These are phyloP conservation scores for Yponomeuta sedellus DNA, from an alignment of 2,888 invertebrate species.

Conservation along the genomic window DNA sequence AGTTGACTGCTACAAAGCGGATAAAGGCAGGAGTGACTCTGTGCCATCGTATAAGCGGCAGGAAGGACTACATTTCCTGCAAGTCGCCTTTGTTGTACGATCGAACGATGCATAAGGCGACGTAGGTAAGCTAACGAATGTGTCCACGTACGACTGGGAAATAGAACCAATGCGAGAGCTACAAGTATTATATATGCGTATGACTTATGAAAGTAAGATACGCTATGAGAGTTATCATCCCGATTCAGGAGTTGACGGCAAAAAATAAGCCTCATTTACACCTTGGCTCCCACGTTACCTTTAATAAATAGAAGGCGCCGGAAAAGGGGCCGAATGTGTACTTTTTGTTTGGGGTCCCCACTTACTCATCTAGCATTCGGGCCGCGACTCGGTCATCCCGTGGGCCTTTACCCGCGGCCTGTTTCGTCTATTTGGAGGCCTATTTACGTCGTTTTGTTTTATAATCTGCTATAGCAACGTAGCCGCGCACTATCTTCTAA, in stretches of 20 bases:
- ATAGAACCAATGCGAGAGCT: neutral
- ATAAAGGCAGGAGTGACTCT: conserved; percentile 42
- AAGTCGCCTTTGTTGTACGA: conserved; percentile 43
- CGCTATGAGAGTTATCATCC: neutral
- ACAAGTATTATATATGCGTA: neutral
- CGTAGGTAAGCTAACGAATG: neutral
- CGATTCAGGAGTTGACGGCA: neutral
- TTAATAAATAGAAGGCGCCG: neutral
- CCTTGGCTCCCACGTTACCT: conserved; percentile 2
- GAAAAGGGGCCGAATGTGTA: conserved; percentile 14
- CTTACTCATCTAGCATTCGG: conserved; percentile 67
- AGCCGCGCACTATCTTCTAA: conserved; percentile 57
- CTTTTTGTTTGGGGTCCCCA: conserved; percentile 18
- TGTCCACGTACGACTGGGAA: conserved; percentile 5
- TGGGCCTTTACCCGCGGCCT: conserved; percentile 68
- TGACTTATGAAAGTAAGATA: neutral
- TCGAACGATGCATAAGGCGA: conserved; percentile 28
- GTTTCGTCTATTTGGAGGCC: conserved; percentile 63
- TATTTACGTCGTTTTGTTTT: conserved; percentile 74
- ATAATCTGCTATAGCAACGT: conserved; percentile 74
- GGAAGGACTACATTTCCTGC: conserved; percentile 38
- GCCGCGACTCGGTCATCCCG: conserved; percentile 62
- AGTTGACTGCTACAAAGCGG: conserved; percentile 42
- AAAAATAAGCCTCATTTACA: conserved; percentile 11
- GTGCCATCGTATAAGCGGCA: conserved; percentile 34